Evolutionary conservation across 2,113 vertebrate species (phyloP).

Genomic region (Pandion haliaetus): DNA sequence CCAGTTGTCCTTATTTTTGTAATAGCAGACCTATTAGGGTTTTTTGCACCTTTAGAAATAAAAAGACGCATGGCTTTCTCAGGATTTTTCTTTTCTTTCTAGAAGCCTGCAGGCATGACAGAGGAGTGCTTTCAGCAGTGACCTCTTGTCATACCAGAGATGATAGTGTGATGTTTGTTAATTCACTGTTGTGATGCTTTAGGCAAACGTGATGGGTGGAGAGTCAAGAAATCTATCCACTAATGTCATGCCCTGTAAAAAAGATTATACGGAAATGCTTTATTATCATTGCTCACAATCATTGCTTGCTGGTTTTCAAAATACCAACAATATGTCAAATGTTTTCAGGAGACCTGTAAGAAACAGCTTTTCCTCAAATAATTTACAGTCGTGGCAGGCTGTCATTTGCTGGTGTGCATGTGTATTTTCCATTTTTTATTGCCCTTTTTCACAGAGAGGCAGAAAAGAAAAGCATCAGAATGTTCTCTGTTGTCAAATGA

Average conservation of each 20-base stretch:
- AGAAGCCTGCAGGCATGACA: not conserved
- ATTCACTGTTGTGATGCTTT: not conserved
- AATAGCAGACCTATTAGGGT: not conserved
- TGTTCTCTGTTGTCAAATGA: not conserved
- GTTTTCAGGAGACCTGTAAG: not conserved
- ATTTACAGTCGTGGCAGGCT: not conserved
- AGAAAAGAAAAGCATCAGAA: not conserved
- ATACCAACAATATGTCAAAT: not conserved
- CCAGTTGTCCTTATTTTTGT: not conserved
- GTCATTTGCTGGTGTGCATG: not conserved
- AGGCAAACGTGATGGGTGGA: not conserved
- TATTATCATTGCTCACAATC: not conserved
- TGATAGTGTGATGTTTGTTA: not conserved
- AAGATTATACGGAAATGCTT: not conserved
- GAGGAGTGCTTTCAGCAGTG: not conserved
- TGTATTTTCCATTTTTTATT: not conserved
- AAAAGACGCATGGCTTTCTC: not conserved
- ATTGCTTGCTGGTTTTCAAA: not conserved
- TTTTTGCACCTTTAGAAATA: not conserved
- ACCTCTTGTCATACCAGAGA: not conserved
- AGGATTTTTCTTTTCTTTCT: not conserved
- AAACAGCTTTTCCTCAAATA: not conserved
- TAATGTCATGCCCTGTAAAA: not conserved
- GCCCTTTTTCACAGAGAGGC: not conserved
- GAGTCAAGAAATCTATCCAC: not conserved